These are phyloP conservation scores for Fissipunctia ypsillon DNA, from an alignment of 2,888 invertebrate species.

Conservation along the genomic window DNA sequence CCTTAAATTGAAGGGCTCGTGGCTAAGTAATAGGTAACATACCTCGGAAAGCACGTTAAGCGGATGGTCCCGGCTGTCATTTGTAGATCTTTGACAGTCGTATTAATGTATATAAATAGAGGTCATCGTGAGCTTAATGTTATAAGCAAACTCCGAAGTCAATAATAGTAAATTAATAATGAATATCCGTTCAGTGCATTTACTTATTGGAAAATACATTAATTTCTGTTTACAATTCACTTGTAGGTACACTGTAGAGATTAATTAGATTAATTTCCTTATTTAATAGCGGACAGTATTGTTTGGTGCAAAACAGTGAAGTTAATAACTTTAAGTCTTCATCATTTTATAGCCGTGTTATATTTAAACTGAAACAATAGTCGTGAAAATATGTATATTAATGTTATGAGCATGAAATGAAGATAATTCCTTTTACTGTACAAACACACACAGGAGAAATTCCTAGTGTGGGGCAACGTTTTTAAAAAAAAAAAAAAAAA, in stretches of 20 bases:
- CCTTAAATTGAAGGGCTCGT: too few species aligned
- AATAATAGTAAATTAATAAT: not conserved
- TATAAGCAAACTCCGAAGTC: too few species aligned
- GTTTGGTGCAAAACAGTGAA: conserved; percentile 7
- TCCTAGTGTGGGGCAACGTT: too few species aligned
- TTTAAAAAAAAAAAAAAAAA: too few species aligned
- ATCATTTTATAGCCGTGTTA: conserved; percentile 28
- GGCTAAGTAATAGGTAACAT: too few species aligned
- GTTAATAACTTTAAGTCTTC: not conserved
- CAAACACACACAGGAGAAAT: too few species aligned
- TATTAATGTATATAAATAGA: not conserved
- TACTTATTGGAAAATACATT: conserved; percentile 24
- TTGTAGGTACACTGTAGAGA: not conserved
- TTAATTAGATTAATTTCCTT: conserved; percentile 40
- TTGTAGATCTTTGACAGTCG: too few species aligned
- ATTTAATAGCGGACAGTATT: conserved; percentile 15
- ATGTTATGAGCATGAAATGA: not conserved
- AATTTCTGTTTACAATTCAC: conserved; percentile 27
- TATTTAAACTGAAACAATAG: conserved; percentile 25
- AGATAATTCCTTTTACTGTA: not conserved
- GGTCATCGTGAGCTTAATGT: not conserved
- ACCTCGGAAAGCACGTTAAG: too few species aligned
- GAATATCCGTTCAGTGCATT: conserved; percentile 19
- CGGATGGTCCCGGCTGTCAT: too few species aligned
- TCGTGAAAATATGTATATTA: conserved; percentile 19